Base-by-base conservation (phyloP, 1,140 invertebrate species). In the Lucilia cuprina region DNA sequence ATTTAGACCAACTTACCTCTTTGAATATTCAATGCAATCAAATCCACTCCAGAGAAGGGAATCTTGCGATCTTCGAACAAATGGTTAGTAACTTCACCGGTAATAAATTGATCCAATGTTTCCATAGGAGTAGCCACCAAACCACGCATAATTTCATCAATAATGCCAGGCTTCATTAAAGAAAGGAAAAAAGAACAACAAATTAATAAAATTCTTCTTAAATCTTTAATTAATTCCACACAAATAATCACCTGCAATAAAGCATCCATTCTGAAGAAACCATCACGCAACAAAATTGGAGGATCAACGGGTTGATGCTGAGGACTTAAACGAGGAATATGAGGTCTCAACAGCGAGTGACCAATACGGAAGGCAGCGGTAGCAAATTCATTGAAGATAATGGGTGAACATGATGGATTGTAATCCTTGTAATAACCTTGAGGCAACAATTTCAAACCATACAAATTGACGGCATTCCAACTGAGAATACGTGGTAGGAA, bases 401-500 rank as follows among this genome's bases (percentile, higher is more conserved):
- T 94, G 0, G 98, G 96, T 88, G 99, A 97, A 89, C 98, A 98
- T 2, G 94, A 95, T 0, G 97, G 95, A 86, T 98, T 96, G 90
- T 99, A 99, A 41, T 96, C 97, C 86, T 96, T 96, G 92, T 98
- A 99, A 90, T 97, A 97, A 13, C 98, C 97, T 90, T 95, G 94
- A 10, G 96, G 94, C 86, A 96, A 92, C 3, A 98, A 92, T 89
- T 98, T 97, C 14, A 99, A 91, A 1, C 96, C 96, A 87, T 97
- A 98, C 0, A 97, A 91, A 87, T 96, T 96, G 25, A 98, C 94
- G 17, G 96, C 96, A 85, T 97, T 97, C 95, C 96, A 96, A 30
- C 95, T 99, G 12, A 99, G 92, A n/a, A 99, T 94, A 84, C 98
- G 94, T 0, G 98, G 98, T 35, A 99, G 91, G 92, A 99, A 99